These are phyloP conservation scores for Cheilinus undulatus DNA, from an alignment of 2,113 vertebrate genomes.

Conservation along the genomic window DNA sequence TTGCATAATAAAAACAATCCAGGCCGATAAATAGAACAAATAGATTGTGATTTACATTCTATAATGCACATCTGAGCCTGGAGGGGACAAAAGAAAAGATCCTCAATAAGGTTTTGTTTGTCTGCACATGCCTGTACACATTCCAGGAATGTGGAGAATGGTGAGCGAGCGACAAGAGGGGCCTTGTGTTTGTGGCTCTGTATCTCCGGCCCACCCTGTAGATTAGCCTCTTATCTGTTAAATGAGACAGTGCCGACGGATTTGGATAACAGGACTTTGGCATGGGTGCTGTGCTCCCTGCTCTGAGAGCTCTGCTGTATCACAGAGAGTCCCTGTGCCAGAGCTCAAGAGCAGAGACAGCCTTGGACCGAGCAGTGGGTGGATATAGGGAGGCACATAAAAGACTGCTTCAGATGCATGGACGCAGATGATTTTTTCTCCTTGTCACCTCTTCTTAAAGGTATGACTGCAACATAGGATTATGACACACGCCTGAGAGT, in stretches of 20 bases:
- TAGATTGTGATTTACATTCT: conserved; percentile 44
- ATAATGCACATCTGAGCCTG: conserved; percentile 22
- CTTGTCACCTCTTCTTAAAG: conserved; percentile 26
- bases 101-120: conserved; percentile 66
- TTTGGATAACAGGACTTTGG: conserved; percentile 78
- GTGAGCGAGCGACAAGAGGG: conserved; percentile 69
- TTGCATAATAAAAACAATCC: conserved; percentile 30
- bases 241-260: conserved; percentile 80
- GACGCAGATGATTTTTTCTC: conserved; percentile 20
- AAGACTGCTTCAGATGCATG: conserved; percentile 58
- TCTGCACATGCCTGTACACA: conserved; percentile 73
- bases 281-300: conserved; percentile 53
- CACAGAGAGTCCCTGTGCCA: conserved; percentile 62
- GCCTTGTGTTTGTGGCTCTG: conserved; percentile 72
- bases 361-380: conserved; percentile 73
- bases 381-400: conserved; percentile 63
- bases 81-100: conserved; percentile 44
- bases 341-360: conserved; percentile 64
- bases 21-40: conserved; percentile 43
- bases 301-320: conserved; percentile 62
- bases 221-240: conserved; percentile 82
- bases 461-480: conserved; percentile 45
- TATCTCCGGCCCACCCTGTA: conserved; percentile 75
- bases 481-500: conserved; percentile 37
- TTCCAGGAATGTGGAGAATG: conserved; percentile 77